Percentiles rank a stretch among this genome's conserved stretches.
Conservation (phyloP, 2,797 vertebrate species). For the Columba guinea region DNA sequence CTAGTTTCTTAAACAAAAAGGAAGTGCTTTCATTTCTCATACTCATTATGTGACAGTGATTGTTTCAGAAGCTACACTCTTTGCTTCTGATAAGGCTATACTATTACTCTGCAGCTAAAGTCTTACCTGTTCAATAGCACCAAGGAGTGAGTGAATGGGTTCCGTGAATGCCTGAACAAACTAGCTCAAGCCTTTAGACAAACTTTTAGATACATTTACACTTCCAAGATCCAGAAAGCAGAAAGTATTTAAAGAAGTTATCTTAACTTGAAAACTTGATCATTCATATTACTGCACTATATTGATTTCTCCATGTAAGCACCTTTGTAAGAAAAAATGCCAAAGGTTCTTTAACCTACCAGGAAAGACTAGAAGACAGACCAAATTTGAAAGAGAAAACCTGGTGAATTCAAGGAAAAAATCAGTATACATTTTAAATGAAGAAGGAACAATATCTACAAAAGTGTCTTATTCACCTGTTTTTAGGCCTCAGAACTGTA, state of each 20-base stretch:
- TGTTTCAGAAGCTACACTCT: conserved; percentile 5
- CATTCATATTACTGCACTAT: not conserved
- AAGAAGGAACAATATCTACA: not conserved
- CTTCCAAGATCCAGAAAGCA: not conserved
- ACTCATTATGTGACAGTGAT: conserved; percentile 15
- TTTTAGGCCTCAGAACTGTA: not conserved
- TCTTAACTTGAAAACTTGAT: not conserved
- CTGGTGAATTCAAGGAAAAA: not conserved
- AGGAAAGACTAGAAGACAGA: not conserved
- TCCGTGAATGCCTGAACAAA: conserved; percentile 8
- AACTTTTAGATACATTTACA: not conserved
- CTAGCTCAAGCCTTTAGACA: not conserved
- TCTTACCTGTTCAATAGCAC: conserved; percentile 21
- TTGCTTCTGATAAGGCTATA: conserved; percentile 46
- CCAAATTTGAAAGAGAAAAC: not conserved
- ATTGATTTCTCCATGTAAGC: not conserved
- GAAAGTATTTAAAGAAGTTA: not conserved
- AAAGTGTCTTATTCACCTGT: not conserved
- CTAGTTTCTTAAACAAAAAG: conserved; percentile 39
- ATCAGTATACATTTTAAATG: not conserved
- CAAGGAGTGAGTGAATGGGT: not conserved
- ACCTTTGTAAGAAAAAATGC: not conserved
- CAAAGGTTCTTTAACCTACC: not conserved
- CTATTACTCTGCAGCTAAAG: conserved; percentile 18
- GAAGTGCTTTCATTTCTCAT: conserved; percentile 50